Conservation (phyloP, 1,140 invertebrate species). For the Pogonomyrmex barbatus region DNA sequence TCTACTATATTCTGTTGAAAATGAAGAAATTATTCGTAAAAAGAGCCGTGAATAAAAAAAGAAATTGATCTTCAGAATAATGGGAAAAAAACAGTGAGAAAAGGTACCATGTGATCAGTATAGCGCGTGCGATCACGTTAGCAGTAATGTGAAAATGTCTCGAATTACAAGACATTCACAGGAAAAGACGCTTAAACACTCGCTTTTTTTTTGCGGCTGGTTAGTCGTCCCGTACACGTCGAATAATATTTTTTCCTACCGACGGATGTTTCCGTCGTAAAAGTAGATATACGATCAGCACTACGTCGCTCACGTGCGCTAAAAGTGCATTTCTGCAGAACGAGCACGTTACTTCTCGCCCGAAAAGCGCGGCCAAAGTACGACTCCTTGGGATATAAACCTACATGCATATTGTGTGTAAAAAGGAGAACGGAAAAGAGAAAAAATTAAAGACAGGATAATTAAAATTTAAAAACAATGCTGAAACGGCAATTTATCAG, state of each 20-base stretch:
- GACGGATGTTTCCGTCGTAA: constrained; percentile 71
- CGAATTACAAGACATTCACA: constrained; percentile 61
- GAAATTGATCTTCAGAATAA: constrained; percentile 41
- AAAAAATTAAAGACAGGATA: background rate
- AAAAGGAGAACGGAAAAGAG: background rate
- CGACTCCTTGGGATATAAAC: background rate
- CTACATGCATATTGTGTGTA: background rate
- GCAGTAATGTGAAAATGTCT: constrained; percentile 39
- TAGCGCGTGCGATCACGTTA: constrained; percentile 45
- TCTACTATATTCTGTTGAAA: too few relatives aligned
- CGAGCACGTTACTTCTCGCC: background rate
- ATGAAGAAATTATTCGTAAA: constrained; percentile 4
- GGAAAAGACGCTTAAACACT: constrained; percentile 53
- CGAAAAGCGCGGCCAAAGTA: background rate
- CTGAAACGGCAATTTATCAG: background rate
- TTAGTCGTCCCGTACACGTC: constrained; percentile 37
- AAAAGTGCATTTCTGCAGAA: constrained; percentile 15
- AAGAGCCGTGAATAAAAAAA: background rate
- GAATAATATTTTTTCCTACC: constrained; percentile 72
- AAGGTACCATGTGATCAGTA: background rate
- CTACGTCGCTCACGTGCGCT: background rate
- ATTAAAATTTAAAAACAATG: constrained; percentile 11
- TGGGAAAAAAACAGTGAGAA: constrained; percentile 11
- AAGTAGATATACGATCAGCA: constrained; percentile 76
- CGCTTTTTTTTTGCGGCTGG: constrained; percentile 43